Percentiles rank a stretch among this genome's conserved stretches.
Conservation (phyloP, 2,888 invertebrate genomes). For the Drosophila putrida region DNA sequence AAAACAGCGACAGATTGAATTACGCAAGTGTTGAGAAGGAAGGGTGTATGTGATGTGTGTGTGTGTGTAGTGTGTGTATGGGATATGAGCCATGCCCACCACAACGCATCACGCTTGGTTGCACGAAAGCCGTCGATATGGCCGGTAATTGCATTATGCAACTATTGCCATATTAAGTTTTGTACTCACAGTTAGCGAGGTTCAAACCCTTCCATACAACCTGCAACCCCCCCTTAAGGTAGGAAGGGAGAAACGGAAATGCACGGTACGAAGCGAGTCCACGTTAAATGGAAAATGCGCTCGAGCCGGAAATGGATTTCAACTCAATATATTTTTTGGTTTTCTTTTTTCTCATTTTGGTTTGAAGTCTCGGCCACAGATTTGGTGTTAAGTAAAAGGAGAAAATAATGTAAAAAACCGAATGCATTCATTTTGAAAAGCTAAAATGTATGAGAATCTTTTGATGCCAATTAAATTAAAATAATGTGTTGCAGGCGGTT, state of each 20-base stretch:
- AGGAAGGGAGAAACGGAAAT: not conserved
- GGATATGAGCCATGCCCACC: conserved; percentile 33
- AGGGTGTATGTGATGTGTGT: conserved; percentile 1
- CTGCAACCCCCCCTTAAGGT: not conserved
- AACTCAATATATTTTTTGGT: conserved; percentile 39
- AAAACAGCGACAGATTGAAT: conserved; percentile 78
- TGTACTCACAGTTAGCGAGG: conserved; percentile 59
- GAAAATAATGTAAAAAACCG: not conserved
- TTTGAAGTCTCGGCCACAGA: conserved; percentile 62
- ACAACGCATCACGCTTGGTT: conserved; percentile 53
- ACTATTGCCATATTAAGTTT: conserved; percentile 79
- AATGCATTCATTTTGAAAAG: not conserved
- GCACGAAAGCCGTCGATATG: conserved; percentile 57
- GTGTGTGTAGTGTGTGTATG: not conserved
- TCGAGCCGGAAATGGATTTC: conserved; percentile 75
- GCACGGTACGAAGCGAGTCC: not conserved
- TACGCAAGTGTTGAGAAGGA: conserved; percentile 54
- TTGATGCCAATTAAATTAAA: conserved; percentile 25
- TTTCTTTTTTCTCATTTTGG: conserved; percentile 10
- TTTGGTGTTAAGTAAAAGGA: conserved; percentile 42
- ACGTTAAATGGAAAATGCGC: conserved; percentile 51
- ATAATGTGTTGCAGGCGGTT: conserved; percentile 21
- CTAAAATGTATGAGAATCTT: not conserved
- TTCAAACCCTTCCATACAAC: conserved; percentile 11
- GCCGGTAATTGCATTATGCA: conserved; percentile 79